Percentiles rank a stretch among this genome's conserved stretches.
Conservation (phyloP, 2,797 vertebrate genomes). For the Poecilia wingei region DNA sequence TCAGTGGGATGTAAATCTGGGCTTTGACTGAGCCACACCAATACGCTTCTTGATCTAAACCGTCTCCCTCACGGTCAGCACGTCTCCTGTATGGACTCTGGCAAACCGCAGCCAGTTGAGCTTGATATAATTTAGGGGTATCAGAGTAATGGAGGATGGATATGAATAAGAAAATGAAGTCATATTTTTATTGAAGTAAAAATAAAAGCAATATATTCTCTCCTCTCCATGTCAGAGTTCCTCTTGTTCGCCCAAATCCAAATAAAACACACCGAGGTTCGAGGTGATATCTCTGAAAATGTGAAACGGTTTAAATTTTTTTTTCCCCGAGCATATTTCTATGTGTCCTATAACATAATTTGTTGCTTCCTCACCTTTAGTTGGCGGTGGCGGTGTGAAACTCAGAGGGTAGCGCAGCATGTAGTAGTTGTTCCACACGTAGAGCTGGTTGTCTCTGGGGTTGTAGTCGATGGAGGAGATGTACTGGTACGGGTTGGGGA, state of each 20-base stretch:
- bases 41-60: background rate
- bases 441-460: slow-evolving; percentile 93
- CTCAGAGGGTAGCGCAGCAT: slow-evolving; percentile 90
- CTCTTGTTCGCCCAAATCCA: background rate
- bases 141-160: background rate
- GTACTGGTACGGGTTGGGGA: slow-evolving; percentile 94
- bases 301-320: background rate
- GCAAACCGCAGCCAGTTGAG: background rate
- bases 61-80: background rate
- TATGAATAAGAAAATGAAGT: background rate
- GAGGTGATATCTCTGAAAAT: background rate
- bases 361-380: slow-evolving; percentile 76
- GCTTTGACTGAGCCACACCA: background rate
- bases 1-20: background rate
- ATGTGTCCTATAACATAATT: background rate
- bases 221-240: background rate
- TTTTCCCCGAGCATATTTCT: background rate
- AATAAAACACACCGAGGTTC: background rate
- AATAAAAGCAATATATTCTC: background rate
- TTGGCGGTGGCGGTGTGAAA: slow-evolving; percentile 87
- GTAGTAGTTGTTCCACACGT: slow-evolving; percentile 96
- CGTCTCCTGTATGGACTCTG: background rate
- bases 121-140: background rate
- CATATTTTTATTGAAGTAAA: background rate
- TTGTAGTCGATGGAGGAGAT: slow-evolving; percentile 95